These are phyloP conservation scores for Carassius auratus DNA, from an alignment of 2,113 vertebrate genomes.

Conservation along the genomic window DNA sequence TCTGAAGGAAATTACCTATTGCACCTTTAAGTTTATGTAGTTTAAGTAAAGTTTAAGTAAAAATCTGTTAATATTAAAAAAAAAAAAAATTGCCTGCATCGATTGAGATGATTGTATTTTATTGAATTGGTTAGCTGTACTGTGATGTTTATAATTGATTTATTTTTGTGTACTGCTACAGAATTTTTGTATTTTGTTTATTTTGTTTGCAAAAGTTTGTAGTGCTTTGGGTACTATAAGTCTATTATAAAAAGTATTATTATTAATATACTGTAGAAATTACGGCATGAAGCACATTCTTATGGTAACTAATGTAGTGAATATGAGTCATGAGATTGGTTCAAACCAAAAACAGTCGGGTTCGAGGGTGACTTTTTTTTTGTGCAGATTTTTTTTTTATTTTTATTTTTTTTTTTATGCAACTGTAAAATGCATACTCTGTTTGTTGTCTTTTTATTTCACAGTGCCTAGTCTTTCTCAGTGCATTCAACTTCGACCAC, in stretches of 20 bases:
- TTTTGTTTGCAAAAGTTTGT: background rate
- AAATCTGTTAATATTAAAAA: too few species aligned
- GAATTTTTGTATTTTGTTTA: background rate
- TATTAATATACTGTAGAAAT: background rate
- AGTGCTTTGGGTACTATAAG: background rate
- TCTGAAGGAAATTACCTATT: too few species aligned
- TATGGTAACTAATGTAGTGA: background rate
- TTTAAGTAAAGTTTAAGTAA: too few species aligned
- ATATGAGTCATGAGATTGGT: too few species aligned
- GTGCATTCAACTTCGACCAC: background rate
- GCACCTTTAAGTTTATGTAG: background rate
- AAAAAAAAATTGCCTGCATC: too few species aligned
- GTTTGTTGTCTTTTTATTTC: background rate
- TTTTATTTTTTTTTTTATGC: background rate
- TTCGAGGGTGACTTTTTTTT: background rate
- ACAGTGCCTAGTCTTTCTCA: background rate
- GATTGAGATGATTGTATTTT: background rate
- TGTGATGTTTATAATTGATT: too few species aligned
- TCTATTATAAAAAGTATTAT: too few species aligned
- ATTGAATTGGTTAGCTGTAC: background rate
- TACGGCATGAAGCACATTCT: background rate
- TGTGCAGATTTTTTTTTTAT: background rate
- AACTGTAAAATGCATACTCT: background rate
- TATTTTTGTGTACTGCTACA: too few species aligned
- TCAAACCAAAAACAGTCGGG: background rate